phyloP scores from a whole-genome alignment of 1,140 invertebrate genomes.

The Colletes latitarsis region DNA sequence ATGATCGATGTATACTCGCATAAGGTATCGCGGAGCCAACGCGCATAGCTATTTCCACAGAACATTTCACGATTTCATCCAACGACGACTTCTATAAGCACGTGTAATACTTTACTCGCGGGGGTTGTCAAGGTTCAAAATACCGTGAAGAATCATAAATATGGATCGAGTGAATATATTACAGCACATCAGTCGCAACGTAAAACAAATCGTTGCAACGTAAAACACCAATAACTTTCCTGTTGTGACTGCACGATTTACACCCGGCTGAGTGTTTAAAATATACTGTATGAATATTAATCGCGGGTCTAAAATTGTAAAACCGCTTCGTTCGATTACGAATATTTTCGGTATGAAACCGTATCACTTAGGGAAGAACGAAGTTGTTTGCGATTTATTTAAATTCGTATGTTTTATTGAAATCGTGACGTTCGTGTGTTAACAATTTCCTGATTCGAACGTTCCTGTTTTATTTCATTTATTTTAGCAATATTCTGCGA shows the following conservation, averaged over 20 bases:
- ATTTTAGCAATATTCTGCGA: no score
- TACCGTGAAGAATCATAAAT: conserved; percentile 44
- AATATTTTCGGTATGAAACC: neutral
- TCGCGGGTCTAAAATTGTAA: neutral
- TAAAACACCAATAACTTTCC: conserved; percentile 18
- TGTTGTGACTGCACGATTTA: conserved; percentile 26
- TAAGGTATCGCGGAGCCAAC: conserved; percentile 2
- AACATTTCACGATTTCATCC: conserved; percentile 45
- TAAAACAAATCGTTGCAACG: conserved; percentile 33
- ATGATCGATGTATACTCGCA: conserved; percentile 12
- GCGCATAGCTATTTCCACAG: conserved; percentile 29
- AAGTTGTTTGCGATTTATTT: neutral
- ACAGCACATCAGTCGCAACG: conserved; percentile 15
- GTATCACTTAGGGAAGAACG: neutral
- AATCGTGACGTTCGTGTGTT: no score
- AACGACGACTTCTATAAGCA: conserved; percentile 14
- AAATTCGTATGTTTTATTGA: no score
- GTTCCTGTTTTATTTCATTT: no score
- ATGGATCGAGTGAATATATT: conserved; percentile 31
- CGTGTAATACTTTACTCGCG: neutral
- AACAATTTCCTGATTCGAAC: no score
- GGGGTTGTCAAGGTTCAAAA: conserved; percentile 36
- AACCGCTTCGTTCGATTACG: conserved; percentile 30
- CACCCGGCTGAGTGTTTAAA: neutral
- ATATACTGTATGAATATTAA: conserved; percentile 13